Percentiles rank a stretch among this genome's conserved stretches.
These are phyloP conservation scores for Drosophila tsacasi DNA, from an alignment of 1,140 invertebrate species.

Conservation along the genomic window DNA sequence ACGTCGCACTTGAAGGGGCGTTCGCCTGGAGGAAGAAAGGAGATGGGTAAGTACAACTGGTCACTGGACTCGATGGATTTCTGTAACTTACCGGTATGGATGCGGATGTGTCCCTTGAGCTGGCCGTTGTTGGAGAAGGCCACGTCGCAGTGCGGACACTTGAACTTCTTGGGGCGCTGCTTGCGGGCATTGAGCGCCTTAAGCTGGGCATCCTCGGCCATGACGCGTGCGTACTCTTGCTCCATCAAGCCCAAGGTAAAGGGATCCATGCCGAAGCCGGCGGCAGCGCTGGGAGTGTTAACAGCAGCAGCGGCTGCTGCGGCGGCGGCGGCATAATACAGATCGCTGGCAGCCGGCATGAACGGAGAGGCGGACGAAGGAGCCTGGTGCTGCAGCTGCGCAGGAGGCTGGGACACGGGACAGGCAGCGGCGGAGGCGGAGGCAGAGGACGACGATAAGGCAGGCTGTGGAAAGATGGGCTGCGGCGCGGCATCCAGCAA, in stretches of 20 bases:
- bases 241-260: constrained; percentile 86
- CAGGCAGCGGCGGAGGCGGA: constrained; percentile 5
- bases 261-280: constrained; percentile 76
- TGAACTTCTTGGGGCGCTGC: constrained; percentile 94
- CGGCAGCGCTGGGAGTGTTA: constrained; percentile 16
- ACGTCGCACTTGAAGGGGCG: constrained; percentile 94
- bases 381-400: constrained; percentile 46
- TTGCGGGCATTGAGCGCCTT: constrained; percentile 89
- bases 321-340: constrained; percentile 76
- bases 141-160: constrained; percentile 94
- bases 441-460: constrained; percentile 12
- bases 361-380: constrained; percentile 63
- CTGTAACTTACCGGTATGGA: constrained; percentile 91
- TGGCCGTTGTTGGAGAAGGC: constrained; percentile 97
- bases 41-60: constrained; percentile 35
- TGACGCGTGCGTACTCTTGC: constrained; percentile 88
- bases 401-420: constrained; percentile 26
- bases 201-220: constrained; percentile 88
- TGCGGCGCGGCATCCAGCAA: constrained; percentile 53
- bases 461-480: constrained; percentile 45
- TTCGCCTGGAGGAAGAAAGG: constrained; percentile 87
- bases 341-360: constrained; percentile 58
- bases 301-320: constrained; percentile 61
- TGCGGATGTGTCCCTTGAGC: constrained; percentile 95
- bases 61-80: background rate